Conservation (phyloP, 2,113 vertebrate genomes). For the Sphaerodactylus townsendi region DNA sequence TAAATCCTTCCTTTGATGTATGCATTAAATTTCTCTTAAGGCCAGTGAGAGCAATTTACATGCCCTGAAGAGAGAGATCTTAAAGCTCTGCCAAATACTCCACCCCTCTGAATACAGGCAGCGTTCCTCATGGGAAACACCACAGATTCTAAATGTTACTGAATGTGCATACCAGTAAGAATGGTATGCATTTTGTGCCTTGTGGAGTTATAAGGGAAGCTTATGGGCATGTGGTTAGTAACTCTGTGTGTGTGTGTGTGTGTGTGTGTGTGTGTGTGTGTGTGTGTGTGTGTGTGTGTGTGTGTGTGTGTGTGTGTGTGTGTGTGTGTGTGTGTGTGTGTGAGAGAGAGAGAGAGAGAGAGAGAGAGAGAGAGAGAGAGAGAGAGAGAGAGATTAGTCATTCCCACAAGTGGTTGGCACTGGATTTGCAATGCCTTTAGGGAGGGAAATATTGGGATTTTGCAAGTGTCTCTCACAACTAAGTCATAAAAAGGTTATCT, state of each 20-base stretch:
- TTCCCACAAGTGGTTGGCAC: not conserved
- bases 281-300: too few relatives aligned
- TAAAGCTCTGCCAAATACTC: slow-evolving; percentile 58
- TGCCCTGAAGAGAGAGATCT: slow-evolving; percentile 59
- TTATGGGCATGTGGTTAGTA: not conserved
- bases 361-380: too few relatives aligned
- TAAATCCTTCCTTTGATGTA: slow-evolving; percentile 74
- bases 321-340: not conserved
- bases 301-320: too few relatives aligned
- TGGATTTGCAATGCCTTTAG: not conserved
- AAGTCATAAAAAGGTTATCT: too few relatives aligned
- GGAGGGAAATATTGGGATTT: too few relatives aligned
- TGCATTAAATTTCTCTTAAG: slow-evolving; percentile 70
- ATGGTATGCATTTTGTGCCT: slow-evolving; percentile 44
- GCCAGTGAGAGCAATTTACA: slow-evolving; percentile 68
- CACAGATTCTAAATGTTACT: slow-evolving; percentile 53
- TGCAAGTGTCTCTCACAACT: too few relatives aligned
- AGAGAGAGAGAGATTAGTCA: not conserved
- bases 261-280: not conserved
- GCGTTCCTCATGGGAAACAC: slow-evolving; percentile 38
- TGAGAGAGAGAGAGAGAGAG: not conserved
- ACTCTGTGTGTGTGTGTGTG: not conserved
- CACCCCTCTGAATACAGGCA: slow-evolving; percentile 58
- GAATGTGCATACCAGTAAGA: slow-evolving; percentile 60
- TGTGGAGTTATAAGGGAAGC: slow-evolving; percentile 9